These are phyloP conservation scores for Cheilosia vulpina DNA, from an alignment of 2,888 invertebrate species.

Conservation along the genomic window DNA sequence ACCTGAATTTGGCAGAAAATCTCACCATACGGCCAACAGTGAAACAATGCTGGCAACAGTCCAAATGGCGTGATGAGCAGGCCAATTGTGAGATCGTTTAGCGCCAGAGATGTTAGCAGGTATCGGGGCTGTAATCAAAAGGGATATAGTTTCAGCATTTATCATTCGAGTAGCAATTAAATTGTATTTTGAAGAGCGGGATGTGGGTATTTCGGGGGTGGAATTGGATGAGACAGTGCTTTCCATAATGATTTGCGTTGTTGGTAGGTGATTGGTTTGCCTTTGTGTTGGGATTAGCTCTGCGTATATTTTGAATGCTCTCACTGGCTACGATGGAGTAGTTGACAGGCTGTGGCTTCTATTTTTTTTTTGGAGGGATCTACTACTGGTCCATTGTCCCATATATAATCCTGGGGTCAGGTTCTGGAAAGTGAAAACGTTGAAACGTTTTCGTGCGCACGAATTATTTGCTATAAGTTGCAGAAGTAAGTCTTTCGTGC, in stretches of 20 bases:
- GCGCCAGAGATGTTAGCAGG: slow-evolving; percentile 92
- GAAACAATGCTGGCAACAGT: slow-evolving; percentile 91
- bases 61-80: slow-evolving; percentile 94
- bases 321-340: no score
- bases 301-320: no score
- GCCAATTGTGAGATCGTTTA: slow-evolving; percentile 94
- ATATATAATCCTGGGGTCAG: no score
- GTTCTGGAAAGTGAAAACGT: no score
- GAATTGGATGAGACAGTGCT: not conserved
- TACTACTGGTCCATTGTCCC: no score
- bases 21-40: slow-evolving; percentile 96
- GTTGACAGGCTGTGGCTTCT: no score
- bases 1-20: slow-evolving; percentile 96
- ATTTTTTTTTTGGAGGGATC: no score
- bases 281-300: no score
- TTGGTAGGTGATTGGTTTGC: no score
- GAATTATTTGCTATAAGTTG: no score
- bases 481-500: no score
- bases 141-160: slow-evolving; percentile 60
- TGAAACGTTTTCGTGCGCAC: no score
- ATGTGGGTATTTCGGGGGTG: not conserved
- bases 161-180: slow-evolving; percentile 2
- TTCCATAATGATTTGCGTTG: not conserved
- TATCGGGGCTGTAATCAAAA: slow-evolving; percentile 89
- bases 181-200: not conserved